Evolutionary conservation across 2,888 invertebrate genomes (phyloP).

Genomic region (Aquatica leii): DNA sequence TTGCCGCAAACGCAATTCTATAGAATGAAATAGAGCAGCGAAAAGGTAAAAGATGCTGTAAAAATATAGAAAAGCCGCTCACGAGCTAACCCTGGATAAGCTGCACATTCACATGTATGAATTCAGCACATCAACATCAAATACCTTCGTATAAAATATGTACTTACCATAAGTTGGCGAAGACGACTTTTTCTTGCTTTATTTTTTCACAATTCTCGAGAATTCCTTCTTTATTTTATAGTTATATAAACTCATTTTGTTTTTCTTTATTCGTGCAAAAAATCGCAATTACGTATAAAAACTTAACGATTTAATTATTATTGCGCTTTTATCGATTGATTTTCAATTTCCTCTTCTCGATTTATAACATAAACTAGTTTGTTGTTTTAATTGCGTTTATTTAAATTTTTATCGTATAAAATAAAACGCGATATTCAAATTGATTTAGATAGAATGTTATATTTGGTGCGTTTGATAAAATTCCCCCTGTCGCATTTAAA

Average conservation of each 20-base stretch:
- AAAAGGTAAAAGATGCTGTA: conserved; percentile 48
- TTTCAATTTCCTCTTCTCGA: too few species aligned
- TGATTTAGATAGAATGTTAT: too few species aligned
- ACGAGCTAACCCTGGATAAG: conserved; percentile 59
- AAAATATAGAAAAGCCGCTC: conserved; percentile 57
- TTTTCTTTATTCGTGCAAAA: conserved; percentile 9
- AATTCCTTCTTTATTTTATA: conserved; percentile 21
- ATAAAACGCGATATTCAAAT: too few species aligned
- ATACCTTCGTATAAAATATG: conserved; percentile 61
- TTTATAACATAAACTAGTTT: too few species aligned
- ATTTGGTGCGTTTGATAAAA: too few species aligned
- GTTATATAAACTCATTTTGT: conserved; percentile 10
- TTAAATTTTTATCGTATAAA: too few species aligned
- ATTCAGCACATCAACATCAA: conserved; percentile 76
- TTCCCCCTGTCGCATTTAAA: too few species aligned
- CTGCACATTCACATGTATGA: conserved; percentile 72
- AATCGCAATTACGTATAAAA: conserved; percentile 1
- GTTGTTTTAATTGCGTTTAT: too few species aligned
- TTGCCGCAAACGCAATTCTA: conserved; percentile 46
- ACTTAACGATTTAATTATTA: conserved; percentile 13
- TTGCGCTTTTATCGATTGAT: neutral
- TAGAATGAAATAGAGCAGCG: conserved; percentile 47
- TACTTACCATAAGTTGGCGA: conserved; percentile 58
- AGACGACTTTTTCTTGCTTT: conserved; percentile 34
- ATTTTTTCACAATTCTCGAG: conserved; percentile 28